phyloP scores from a whole-genome alignment of 2,797 vertebrate species.

The Esox lucius region DNA sequence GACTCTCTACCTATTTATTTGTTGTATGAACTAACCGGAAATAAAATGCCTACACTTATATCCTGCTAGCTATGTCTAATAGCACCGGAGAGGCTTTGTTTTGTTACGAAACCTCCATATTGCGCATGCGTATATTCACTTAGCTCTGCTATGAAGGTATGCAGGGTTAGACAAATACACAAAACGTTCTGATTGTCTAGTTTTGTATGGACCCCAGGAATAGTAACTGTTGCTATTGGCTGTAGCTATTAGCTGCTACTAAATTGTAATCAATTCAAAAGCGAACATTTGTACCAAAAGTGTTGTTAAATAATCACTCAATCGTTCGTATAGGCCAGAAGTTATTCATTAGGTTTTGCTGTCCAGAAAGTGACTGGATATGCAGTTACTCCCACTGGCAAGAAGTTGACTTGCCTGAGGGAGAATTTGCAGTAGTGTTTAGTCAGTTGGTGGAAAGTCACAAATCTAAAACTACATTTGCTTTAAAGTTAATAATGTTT shows the following conservation, averaged over 20 bases:
- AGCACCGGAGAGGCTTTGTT: background rate
- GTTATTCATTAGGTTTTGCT: background rate
- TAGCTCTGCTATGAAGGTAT: background rate
- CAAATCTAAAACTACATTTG: slow-evolving; percentile 4
- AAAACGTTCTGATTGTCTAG: background rate
- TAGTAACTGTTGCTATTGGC: no score
- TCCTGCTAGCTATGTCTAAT: background rate
- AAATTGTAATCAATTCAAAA: no score
- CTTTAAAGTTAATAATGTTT: slow-evolving; percentile 37
- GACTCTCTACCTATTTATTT: background rate
- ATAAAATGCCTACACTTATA: background rate
- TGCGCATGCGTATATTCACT: slow-evolving; percentile 1
- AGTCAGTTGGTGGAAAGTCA: background rate
- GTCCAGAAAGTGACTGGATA: background rate
- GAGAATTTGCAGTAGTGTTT: background rate
- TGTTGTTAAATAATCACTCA: background rate
- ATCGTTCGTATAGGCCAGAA: background rate
- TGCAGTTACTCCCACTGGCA: background rate
- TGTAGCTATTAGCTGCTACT: no score
- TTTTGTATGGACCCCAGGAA: no score
- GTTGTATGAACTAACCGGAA: background rate
- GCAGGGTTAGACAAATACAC: background rate
- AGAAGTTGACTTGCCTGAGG: background rate
- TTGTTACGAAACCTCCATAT: background rate
- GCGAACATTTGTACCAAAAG: background rate